These are phyloP conservation scores for Cynopterus brachyotis DNA, from an alignment of 2,113 vertebrate species.

Conservation along the genomic window DNA sequence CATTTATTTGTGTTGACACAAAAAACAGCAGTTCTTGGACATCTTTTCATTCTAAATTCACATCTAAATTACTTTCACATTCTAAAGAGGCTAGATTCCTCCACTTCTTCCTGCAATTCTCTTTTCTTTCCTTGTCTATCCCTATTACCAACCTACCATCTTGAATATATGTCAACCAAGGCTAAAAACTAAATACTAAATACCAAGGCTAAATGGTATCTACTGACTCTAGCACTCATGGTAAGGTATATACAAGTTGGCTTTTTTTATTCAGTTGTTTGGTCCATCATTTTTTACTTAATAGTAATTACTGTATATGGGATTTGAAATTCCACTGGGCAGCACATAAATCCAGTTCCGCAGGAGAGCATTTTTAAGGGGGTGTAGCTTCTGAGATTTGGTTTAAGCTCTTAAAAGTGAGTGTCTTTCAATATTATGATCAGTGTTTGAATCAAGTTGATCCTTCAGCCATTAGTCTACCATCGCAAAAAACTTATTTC, in stretches of 20 bases:
- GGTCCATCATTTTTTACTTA: constrained; percentile 75
- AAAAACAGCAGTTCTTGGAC: background rate
- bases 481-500: background rate
- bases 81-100: background rate
- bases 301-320: constrained; percentile 63
- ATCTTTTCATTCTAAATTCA: background rate
- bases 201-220: constrained; percentile 51
- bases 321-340: constrained; percentile 55
- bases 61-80: constrained; percentile 3
- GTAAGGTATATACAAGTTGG: constrained; percentile 71
- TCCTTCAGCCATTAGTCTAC: background rate
- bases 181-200: constrained; percentile 35
- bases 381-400: background rate
- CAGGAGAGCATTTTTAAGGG: background rate
- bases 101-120: background rate
- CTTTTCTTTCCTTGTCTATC: background rate
- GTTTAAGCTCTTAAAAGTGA: background rate
- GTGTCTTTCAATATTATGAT: background rate
- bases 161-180: background rate
- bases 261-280: constrained; percentile 79
- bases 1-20: background rate
- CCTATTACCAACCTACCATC: background rate
- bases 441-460: background rate
- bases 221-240: constrained; percentile 52
- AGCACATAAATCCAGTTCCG: background rate